A percentile compares a stretch with the other conserved stretches of the same genome.
Conservation (phyloP, 2,888 invertebrate species). For the Aplocera efformata region DNA sequence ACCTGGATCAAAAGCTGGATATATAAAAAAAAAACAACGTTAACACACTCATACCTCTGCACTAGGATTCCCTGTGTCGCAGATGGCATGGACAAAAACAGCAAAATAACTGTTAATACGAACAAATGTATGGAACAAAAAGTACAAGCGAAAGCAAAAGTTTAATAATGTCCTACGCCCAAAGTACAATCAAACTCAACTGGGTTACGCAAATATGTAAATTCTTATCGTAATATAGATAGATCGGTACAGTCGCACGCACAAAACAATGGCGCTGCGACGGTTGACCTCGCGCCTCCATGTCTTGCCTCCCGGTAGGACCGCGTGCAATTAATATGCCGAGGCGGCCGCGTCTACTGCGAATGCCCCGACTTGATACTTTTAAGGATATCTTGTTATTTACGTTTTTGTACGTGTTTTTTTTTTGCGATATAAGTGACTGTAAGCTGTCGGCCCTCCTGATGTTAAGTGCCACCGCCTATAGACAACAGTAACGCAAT, state of each 20-base stretch:
- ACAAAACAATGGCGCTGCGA: conserved; percentile 78
- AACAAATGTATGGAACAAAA: too few relatives aligned
- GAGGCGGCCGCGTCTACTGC: conserved; percentile 70
- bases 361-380: conserved; percentile 43
- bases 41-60: too few relatives aligned
- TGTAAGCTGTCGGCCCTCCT: too few relatives aligned
- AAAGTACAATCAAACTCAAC: conserved; percentile 29
- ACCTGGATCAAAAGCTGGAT: too few relatives aligned
- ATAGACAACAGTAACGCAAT: too few relatives aligned
- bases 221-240: conserved; percentile 35
- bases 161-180: conserved; percentile 10
- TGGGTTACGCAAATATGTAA: conserved; percentile 34
- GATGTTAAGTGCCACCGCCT: too few relatives aligned
- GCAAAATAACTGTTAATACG: too few relatives aligned
- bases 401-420: too few relatives aligned
- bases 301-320: conserved; percentile 75
- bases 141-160: conserved; percentile 1
- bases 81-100: too few relatives aligned
- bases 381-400: conserved; percentile 15
- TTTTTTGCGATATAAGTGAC: too few relatives aligned
- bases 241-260: conserved; percentile 64
- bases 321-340: conserved; percentile 81
- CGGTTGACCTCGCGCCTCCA: conserved; percentile 78
- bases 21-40: too few relatives aligned
- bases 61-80: too few relatives aligned